Percentiles rank a stretch among this genome's conserved stretches.
These are phyloP conservation scores for Drosophila melanogaster DNA, from an alignment of 1,140 invertebrate species.

Conservation along the genomic window DNA sequence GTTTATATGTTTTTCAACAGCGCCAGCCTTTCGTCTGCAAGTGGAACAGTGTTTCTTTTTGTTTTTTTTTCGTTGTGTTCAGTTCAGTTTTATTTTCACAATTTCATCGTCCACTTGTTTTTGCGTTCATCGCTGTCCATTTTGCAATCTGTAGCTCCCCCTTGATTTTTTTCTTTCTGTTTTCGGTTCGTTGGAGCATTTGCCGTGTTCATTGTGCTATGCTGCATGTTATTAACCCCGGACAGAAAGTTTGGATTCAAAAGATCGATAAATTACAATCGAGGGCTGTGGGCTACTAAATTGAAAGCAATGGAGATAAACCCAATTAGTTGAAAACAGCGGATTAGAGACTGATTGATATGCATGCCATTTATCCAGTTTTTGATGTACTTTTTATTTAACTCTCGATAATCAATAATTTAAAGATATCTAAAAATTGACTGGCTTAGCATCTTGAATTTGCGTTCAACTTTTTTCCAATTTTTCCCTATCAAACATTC, in stretches of 20 bases:
- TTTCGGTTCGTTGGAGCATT: slow-evolving; percentile 52
- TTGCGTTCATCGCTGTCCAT: slow-evolving; percentile 47
- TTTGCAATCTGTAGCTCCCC: slow-evolving; percentile 41
- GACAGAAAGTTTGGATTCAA: slow-evolving; percentile 23
- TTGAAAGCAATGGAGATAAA: slow-evolving; percentile 6
- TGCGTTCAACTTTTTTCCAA: too few relatives aligned
- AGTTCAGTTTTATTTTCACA: slow-evolving; percentile 35
- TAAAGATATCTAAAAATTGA: slow-evolving; percentile 7
- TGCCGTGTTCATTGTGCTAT: slow-evolving; percentile 47
- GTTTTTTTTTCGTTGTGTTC: slow-evolving; percentile 21
- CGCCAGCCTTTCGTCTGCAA: slow-evolving; percentile 13
- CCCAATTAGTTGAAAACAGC: slow-evolving; percentile 15
- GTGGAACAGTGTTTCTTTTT: slow-evolving; percentile 13
- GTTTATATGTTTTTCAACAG: background rate
- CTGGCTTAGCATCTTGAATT: slow-evolving; percentile 25
- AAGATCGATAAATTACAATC: slow-evolving; percentile 46
- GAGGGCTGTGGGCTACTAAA: slow-evolving; percentile 15
- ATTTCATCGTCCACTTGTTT: slow-evolving; percentile 54
- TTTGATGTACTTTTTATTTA: background rate
- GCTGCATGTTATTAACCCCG: slow-evolving; percentile 52
- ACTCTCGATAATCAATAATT: background rate
- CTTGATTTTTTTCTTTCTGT: slow-evolving; percentile 21
- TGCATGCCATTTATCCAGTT: too few relatives aligned
- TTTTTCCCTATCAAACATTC: slow-evolving; percentile 2
- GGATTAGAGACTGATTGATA: background rate